Evolutionary conservation across 2,888 invertebrate genomes (phyloP), one percentile per base, ranked within the genome.

Genomic region (Pseudococcus jackbeardsleyi): DNA sequence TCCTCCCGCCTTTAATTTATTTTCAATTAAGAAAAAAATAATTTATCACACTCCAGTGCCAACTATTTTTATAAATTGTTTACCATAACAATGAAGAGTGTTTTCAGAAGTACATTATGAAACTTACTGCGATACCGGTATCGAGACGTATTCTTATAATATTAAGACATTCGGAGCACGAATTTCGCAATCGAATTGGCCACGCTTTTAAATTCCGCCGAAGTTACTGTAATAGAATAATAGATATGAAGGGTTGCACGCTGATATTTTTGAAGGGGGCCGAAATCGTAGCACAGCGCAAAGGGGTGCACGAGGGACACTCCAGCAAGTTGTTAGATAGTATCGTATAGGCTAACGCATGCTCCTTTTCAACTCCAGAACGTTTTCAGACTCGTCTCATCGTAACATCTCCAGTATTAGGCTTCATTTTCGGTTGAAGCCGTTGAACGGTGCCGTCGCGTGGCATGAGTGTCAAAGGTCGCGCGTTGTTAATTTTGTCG

Each of bases 271-370:
- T 33, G 77, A 77, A 72, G 72, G 72, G 59, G 86, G 26, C 68
- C 86, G 86, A 86, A 86, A 68, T 33, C 17, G 42, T n/a, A n/a
- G 85, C 7, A n/a, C 12, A 84, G 19, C 42, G 42, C 9, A 42
- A 42, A 72, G 72, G 50, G 77, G 72, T 86, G 77, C 22, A 19
- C 79, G 77, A 48, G 42, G 77, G 48, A 72, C 77, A 86, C 86
- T 86, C 86, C 86, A 86, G 86, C 86, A 86, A 86, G 86, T 86
- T 86, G 86, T 86, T 86, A 48, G 86, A 72, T 72, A 86, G 86
- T 86, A 86, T 86, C 86, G 86, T 50, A 42, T 86, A 77, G 77
- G 86, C 77, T 48, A 72, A 86, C 86, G 86, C 86, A 86, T 86
- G 86, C 86, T 77, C 86, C 79, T 82, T 86, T 42, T 86, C 72